Evolutionary conservation across 30 jellyfish, hydroid and myxozoan genomes (phyloP), one percentile per base, ranked within the genome.

Genomic region (Aurelia coerulea): DNA sequence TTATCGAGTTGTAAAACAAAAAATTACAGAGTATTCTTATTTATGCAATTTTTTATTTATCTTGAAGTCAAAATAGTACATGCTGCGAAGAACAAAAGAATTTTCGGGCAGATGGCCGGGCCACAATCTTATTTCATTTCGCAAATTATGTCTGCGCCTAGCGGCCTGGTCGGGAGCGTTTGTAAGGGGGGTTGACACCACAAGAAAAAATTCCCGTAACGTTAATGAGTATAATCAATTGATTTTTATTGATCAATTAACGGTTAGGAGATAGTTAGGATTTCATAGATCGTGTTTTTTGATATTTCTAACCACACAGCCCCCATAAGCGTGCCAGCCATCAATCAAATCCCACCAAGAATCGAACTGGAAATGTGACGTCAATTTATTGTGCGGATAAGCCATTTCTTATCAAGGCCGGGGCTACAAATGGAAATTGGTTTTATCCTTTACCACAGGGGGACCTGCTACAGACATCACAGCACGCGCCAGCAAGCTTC

Each of bases 91-190:
- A 74, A 74, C 84, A 77, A 84, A 35, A 78, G 88, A 63, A 63
- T 59, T 32, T 63, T 62, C 80, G 93, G 82, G 93, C 93, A 84
- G 93, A 84, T 84, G 93, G 93, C 78, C 60, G 79, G 86, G 80
- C 85, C 46, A 78, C 81, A 81, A 63, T 78, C 88, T 54, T 67
- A 65, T 79, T 79, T 79, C 89, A 75, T 65, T 65, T 64, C 73
- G 46, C 65, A 79, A 79, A 13, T 65, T 29, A 19, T 65, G 68
- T 52, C 80, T 63, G 69, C 73, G 32, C 64, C 15, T 32, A 50
- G 80, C 89, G 80, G 89, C 89, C 89, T 35, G 89, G 53, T 79
- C 89, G 80, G 89, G 73, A n/a, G 7, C 37, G 49, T 65, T 15
- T 32, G 67, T 39, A 56, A 46, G 70, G 89, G 89, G 89, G 89